A percentile compares a stretch with the other conserved stretches of the same genome.
Evolutionary conservation across 2,888 invertebrate species (phyloP).

Genomic region (Listrodromus nycthemerus): DNA sequence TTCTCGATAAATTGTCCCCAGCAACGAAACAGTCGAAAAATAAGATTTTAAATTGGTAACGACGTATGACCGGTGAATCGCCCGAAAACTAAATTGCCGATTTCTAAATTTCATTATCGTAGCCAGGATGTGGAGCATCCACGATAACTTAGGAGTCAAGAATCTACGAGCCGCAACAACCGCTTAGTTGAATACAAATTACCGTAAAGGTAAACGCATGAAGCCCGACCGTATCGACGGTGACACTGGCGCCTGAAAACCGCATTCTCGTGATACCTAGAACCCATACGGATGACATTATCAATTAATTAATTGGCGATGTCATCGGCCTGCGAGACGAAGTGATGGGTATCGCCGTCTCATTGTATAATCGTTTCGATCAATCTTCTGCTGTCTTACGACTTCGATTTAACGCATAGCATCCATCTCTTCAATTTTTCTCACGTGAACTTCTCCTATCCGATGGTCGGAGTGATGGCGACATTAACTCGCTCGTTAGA

Average conservation of each 20-base stretch:
- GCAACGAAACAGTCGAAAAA: no score
- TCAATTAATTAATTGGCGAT: conserved; percentile 53
- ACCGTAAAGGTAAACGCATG: background rate
- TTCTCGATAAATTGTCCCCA: no score
- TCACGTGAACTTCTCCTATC: conserved; percentile 13
- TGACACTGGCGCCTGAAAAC: background rate
- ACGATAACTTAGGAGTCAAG: no score
- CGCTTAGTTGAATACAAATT: background rate
- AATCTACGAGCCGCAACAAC: no score
- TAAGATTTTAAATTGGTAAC: no score
- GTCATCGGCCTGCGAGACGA: conserved; percentile 11
- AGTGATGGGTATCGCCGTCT: background rate
- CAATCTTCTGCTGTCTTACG: conserved; percentile 14
- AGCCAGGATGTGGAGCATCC: no score
- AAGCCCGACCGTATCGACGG: background rate
- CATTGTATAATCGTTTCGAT: conserved; percentile 19
- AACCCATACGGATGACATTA: conserved; percentile 25
- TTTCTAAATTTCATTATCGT: no score
- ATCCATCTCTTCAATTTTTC: conserved; percentile 6
- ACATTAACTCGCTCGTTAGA: conserved; percentile 44
- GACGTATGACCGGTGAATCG: no score
- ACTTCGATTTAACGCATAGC: background rate
- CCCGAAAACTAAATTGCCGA: no score
- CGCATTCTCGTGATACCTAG: background rate
- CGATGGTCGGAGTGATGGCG: conserved; percentile 9